Conservation (phyloP, 1,140 invertebrate species). For the Drosophila tsacasi region DNA sequence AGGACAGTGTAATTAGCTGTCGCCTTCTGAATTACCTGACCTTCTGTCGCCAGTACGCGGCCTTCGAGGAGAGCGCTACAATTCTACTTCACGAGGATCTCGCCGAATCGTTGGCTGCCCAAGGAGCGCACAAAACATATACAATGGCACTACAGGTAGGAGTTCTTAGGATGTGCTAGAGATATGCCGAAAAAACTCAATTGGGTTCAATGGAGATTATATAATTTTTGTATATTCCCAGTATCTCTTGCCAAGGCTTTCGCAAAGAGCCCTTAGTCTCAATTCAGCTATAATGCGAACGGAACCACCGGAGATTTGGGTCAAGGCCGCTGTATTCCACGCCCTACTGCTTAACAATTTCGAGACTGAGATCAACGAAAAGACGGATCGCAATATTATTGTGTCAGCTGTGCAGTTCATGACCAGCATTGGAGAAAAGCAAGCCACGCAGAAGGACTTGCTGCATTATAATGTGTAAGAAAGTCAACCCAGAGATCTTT, state of each 20-base stretch:
- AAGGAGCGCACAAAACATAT: conserved; percentile 64
- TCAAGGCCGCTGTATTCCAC: conserved; percentile 65
- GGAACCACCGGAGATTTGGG: conserved; percentile 62
- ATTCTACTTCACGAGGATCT: conserved; percentile 74
- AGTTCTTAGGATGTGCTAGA: not conserved
- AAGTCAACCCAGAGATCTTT: not conserved
- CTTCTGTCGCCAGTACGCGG: conserved; percentile 50
- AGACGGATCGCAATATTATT: conserved; percentile 71
- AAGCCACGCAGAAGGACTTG: conserved; percentile 61
- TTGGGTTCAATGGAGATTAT: not conserved
- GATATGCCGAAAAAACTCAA: not conserved
- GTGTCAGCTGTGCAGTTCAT: conserved; percentile 63
- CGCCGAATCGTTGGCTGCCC: conserved; percentile 53
- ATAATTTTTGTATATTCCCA: conserved; percentile 1
- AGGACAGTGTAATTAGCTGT: conserved; percentile 51
- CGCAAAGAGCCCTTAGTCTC: conserved; percentile 49
- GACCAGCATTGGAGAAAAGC: conserved; percentile 55
- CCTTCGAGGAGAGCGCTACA: conserved; percentile 72
- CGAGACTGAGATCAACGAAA: conserved; percentile 70
- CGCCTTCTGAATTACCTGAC: conserved; percentile 60
- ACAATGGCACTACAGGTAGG: conserved; percentile 67
- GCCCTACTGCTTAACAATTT: conserved; percentile 75
- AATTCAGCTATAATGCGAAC: conserved; percentile 63
- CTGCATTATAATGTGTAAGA: conserved; percentile 80
- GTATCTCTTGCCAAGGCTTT: conserved; percentile 66